These are phyloP conservation scores for Pammene aurita DNA, from an alignment of 2,888 invertebrate species.

Conservation along the genomic window DNA sequence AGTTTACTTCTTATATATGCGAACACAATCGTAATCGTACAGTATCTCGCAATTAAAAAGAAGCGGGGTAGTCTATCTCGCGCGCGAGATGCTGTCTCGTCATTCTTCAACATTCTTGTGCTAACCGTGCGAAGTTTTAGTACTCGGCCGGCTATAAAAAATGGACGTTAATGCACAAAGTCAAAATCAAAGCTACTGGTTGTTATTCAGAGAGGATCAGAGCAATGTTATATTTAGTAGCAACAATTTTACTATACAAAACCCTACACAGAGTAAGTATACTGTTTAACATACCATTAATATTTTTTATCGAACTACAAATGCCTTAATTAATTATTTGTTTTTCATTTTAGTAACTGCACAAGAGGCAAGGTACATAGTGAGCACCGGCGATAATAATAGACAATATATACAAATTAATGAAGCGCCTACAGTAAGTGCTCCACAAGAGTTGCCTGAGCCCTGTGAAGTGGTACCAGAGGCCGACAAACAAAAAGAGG, in stretches of 20 bases:
- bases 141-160: too few species aligned
- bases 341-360: constrained; percentile 57
- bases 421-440: constrained; percentile 50
- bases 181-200: constrained; percentile 76
- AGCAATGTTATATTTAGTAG: constrained; percentile 74
- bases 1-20: too few species aligned
- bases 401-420: constrained; percentile 66
- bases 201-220: constrained; percentile 75
- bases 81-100: too few species aligned
- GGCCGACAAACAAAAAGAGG: constrained; percentile 52
- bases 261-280: constrained; percentile 64
- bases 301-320: neutral
- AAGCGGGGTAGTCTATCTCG: too few species aligned
- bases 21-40: too few species aligned
- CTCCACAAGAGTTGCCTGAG: constrained; percentile 50
- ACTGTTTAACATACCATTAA: neutral
- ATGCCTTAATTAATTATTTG: neutral
- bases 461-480: constrained; percentile 53
- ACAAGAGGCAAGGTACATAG: constrained; percentile 65
- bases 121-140: too few species aligned
- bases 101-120: too few species aligned
- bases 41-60: too few species aligned
- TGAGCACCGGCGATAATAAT: constrained; percentile 60
- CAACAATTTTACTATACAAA: constrained; percentile 72
- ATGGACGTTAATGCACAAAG: constrained; percentile 70